phyloP scores from a whole-genome alignment of 2,888 invertebrate species.

The Drosophila merina region DNA sequence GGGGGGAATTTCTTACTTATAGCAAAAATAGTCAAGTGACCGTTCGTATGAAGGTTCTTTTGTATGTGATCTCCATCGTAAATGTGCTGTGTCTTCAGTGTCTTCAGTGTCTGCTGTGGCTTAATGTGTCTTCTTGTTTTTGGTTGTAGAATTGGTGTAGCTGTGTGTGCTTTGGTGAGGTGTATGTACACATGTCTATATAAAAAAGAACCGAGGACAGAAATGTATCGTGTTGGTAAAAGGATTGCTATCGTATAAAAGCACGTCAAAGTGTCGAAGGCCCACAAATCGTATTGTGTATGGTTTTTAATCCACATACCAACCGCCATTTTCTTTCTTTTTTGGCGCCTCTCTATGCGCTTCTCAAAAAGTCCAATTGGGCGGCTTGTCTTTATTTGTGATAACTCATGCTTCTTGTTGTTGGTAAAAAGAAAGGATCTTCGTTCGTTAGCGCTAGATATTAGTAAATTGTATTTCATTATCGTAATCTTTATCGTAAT shows the following conservation, averaged over 20 bases:
- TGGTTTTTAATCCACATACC: slow-evolving; percentile 25
- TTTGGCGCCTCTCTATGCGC: slow-evolving; percentile 32
- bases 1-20: slow-evolving; percentile 79
- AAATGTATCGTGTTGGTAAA: slow-evolving; percentile 52
- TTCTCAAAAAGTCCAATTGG: slow-evolving; percentile 41
- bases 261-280: slow-evolving; percentile 67
- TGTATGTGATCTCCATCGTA: slow-evolving; percentile 51
- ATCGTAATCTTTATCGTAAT: slow-evolving; percentile 50
- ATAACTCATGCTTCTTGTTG: slow-evolving; percentile 13
- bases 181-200: slow-evolving; percentile 53
- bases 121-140: slow-evolving; percentile 29
- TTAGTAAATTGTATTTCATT: slow-evolving; percentile 47
- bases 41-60: slow-evolving; percentile 69
- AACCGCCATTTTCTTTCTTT: slow-evolving; percentile 9
- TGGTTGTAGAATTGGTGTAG: slow-evolving; percentile 4
- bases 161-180: slow-evolving; percentile 24
- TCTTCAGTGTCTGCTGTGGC: slow-evolving; percentile 17
- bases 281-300: slow-evolving; percentile 53
- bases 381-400: slow-evolving; percentile 24
- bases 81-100: slow-evolving; percentile 41
- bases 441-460: slow-evolving; percentile 54
- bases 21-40: slow-evolving; percentile 80
- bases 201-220: slow-evolving; percentile 48
- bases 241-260: slow-evolving; percentile 61
- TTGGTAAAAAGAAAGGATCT: slow-evolving; percentile 55